A percentile compares a stretch with the other conserved stretches of the same genome.
phyloP scores from a whole-genome alignment of 2,113 vertebrate genomes.

The Penelope pileata region DNA sequence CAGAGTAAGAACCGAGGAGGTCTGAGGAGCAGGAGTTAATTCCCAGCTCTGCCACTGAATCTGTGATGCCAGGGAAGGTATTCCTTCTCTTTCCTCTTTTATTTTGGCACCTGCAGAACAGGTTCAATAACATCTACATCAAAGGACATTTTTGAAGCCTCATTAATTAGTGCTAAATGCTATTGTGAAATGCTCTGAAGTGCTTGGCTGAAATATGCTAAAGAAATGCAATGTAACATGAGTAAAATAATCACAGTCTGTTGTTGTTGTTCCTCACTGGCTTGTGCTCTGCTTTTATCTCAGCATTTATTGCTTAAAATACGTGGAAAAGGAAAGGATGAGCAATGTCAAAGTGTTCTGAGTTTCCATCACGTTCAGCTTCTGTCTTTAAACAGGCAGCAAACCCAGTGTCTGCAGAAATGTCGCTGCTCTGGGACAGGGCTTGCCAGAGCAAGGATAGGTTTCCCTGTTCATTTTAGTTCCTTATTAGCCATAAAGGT shows the following conservation, averaged over 20 bases:
- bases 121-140: neutral
- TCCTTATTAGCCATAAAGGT: neutral
- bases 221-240: neutral
- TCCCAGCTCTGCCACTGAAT: neutral
- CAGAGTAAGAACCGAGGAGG: neutral
- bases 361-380: neutral
- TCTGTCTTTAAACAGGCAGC: neutral
- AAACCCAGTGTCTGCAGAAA: neutral
- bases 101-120: neutral
- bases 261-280: neutral
- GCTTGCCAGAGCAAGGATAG: neutral
- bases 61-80: neutral
- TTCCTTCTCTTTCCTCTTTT: neutral
- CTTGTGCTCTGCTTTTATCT: neutral
- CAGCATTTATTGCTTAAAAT: neutral
- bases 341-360: neutral
- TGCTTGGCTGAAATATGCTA: neutral
- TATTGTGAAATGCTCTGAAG: neutral
- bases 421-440: neutral
- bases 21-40: neutral
- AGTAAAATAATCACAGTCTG: neutral
- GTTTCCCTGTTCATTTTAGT: neutral
- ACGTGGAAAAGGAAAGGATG: neutral
- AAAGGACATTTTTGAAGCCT: neutral
- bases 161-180: constrained; percentile 5